phyloP scores from a whole-genome alignment of 2,888 invertebrate genomes.

The Clusia tigrina region DNA sequence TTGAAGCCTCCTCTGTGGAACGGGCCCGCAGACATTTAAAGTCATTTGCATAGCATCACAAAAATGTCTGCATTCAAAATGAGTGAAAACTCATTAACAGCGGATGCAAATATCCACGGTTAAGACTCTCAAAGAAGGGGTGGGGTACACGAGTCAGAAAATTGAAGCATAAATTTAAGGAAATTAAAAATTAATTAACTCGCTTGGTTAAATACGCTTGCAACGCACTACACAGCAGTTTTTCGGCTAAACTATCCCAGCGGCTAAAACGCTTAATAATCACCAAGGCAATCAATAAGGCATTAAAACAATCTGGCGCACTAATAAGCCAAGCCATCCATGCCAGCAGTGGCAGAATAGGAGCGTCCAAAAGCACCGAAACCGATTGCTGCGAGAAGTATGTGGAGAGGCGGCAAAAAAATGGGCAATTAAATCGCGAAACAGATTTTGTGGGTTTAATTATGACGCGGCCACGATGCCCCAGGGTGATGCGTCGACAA shows the following conservation, averaged over 20 bases:
- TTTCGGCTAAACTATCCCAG: too few species aligned
- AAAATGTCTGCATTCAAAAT: too few species aligned
- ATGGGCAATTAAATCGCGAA: neutral
- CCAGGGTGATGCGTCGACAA: neutral
- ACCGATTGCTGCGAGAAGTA: neutral
- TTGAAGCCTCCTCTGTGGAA: too few species aligned
- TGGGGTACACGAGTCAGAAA: neutral
- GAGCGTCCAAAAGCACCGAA: too few species aligned
- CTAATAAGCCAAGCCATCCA: neutral
- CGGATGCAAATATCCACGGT: too few species aligned
- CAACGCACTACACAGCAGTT: too few species aligned
- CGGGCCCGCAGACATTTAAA: too few species aligned
- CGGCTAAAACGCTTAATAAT: neutral
- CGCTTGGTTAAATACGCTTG: too few species aligned
- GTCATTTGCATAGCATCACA: too few species aligned
- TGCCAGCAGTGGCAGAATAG: neutral
- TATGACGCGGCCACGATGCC: neutral
- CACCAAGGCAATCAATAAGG: slow-evolving; percentile 11
- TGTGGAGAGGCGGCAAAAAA: neutral
- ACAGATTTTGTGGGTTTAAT: neutral
- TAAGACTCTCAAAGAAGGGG: too few species aligned
- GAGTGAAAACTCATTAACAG: too few species aligned
- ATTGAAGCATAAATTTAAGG: neutral
- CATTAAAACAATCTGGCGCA: slow-evolving; percentile 12
- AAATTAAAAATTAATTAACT: neutral